Evolutionary conservation across 1,140 invertebrate species (phyloP).

Genomic region (Littorina saxatilis): DNA sequence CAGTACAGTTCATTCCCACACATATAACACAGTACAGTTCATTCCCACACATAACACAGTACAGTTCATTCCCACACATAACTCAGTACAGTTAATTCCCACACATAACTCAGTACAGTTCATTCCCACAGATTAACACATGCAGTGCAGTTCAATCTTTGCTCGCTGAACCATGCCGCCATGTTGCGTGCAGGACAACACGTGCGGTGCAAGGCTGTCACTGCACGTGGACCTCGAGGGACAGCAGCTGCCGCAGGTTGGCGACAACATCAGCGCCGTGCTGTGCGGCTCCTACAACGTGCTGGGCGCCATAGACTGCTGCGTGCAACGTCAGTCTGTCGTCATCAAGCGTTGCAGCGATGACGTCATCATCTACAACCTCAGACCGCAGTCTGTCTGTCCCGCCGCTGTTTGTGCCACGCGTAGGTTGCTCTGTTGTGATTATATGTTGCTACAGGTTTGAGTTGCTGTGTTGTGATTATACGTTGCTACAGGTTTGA

Average conservation of each 20-base stretch:
- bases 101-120: too few relatives aligned
- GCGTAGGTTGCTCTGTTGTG: constrained; percentile 35
- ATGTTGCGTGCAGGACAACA: constrained; percentile 35
- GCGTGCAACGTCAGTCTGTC: constrained; percentile 46
- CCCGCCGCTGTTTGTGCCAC: constrained; percentile 51
- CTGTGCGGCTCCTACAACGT: constrained; percentile 51
- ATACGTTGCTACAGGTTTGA: too few relatives aligned
- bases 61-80: too few relatives aligned
- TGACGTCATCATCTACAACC: constrained; percentile 43
- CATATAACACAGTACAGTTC: too few relatives aligned
- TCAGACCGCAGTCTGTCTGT: constrained; percentile 44
- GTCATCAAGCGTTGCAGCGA: constrained; percentile 42
- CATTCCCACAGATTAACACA: too few relatives aligned
- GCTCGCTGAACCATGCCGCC: too few relatives aligned
- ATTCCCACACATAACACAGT: too few relatives aligned
- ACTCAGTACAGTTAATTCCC: too few relatives aligned
- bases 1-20: too few relatives aligned
- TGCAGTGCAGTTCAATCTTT: too few relatives aligned
- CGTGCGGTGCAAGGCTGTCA: constrained; percentile 46
- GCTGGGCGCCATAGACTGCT: constrained; percentile 53
- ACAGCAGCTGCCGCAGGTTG: constrained; percentile 14
- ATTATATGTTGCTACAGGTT: background rate
- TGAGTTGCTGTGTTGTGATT: constrained; percentile 15
- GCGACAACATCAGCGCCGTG: constrained; percentile 27
- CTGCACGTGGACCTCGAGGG: constrained; percentile 34